Base-by-base conservation (phyloP, 2,113 vertebrate species). In the Ardeotis arabs region DNA sequence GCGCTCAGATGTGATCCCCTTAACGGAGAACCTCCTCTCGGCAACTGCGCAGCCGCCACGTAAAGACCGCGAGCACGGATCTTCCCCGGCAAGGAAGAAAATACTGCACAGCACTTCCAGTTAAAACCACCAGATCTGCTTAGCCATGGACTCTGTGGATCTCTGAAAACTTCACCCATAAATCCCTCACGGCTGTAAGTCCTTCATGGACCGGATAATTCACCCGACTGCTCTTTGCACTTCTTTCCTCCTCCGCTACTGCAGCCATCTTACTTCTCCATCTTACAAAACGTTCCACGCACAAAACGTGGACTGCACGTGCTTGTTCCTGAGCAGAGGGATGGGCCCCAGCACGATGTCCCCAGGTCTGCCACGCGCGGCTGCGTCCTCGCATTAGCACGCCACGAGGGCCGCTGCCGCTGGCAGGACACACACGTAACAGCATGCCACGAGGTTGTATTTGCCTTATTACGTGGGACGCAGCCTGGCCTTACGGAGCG, bases 331-430 rank as follows among this genome's bases (percentile, higher is more conserved):
- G 20, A 58, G 75, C 91, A 41, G 59, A 89, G 44, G n/a, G 33
- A 10, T 31, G 6, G 69, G 45, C 22, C 8, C 62, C 16, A 24
- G 62, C n/a, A 63, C 31, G 1, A 52, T 2, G 3, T 45, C 64
- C 31, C 28, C 10, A 7, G 4, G 4, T 27, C 41, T 2, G 0
- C 4, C 12, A 23, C 0, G 4, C 2, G 2, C 7, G 81, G 56
- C 49, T 76, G 74, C 39, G 16, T 22, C 41, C 80, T 55, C 16
- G 49, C 86, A 47, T 12, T 23, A 45, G 63, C 27, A 1, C 1
- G 7, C 10, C 91, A 66, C 6, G 15, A 90, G 84, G 69, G 91
- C 86, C 89, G 52, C 4, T 14, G 11, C 9, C 29, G 31, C 91
- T 47, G 47, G 74, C 64, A 41, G 64, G 86, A 91, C 84, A 70